Percentiles rank a stretch among this genome's conserved stretches.
Evolutionary conservation across 1,140 invertebrate species (phyloP).

Genomic region (Drosophila micromelanica): DNA sequence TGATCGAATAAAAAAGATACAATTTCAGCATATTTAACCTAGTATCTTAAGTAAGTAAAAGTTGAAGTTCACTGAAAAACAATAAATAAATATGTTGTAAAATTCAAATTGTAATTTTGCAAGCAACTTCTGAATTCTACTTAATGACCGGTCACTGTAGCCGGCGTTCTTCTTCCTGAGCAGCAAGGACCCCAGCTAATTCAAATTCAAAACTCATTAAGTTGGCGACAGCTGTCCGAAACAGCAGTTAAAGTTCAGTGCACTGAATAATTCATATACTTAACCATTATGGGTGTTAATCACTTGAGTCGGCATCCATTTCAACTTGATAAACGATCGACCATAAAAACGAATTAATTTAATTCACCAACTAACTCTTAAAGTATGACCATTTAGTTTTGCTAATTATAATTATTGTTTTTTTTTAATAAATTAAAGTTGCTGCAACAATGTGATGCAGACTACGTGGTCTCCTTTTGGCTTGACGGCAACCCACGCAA

Average conservation of each 20-base stretch:
- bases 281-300: conserved; percentile 1
- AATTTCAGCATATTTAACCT: no score
- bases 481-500: conserved; percentile 5
- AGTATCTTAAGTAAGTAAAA: no score
- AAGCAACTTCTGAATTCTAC: no score
- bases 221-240: conserved; percentile 3
- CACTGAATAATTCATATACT: conserved; percentile 26
- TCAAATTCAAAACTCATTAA: conserved; percentile 15
- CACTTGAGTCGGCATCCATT: conserved; percentile 16
- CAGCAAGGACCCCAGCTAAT: background rate
- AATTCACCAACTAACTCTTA: no score
- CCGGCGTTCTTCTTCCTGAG: background rate
- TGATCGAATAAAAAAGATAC: no score
- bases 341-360: conserved; percentile 6
- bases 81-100: no score
- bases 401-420: background rate
- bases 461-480: no score
- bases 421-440: background rate
- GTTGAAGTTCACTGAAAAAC: no score
- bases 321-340: conserved; percentile 22
- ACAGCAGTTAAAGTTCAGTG: conserved; percentile 10
- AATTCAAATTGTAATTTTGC: no score
- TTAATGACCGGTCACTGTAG: background rate
- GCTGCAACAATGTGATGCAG: no score
- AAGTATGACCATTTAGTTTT: no score